Evolutionary conservation across 1,140 invertebrate species (phyloP), one percentile per base, ranked within the genome.

Genomic region (Drosophila tristis): DNA sequence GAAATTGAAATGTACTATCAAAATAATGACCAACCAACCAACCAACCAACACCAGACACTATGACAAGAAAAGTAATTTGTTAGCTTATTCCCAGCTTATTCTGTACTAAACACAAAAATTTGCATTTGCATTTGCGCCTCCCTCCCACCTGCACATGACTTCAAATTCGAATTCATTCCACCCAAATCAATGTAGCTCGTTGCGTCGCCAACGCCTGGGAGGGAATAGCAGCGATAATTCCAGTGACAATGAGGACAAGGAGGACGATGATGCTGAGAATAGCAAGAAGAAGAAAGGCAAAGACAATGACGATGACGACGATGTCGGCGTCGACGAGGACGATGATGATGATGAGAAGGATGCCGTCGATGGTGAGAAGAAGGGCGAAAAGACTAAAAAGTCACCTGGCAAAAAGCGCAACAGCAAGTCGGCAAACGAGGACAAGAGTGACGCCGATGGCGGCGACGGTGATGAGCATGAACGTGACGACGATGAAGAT

Each of bases 401-500:
- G 57, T 74, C 80, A 48, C 54, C 80, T 25, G 67, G 42, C 23
- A 82, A 86, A 63, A 91, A 87, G 54, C 80, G 80, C 31, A 90
- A 53, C 57, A 63, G 62, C 65, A 85, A 90, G 39, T 48, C 55
- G 44, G 53, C 65, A 16, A 75, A 53, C 15, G 78, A 89, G 57
- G 92, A 91, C 58, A 90, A 90, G 44, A 91, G 93, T 7, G 92
- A 92, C 51, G 91, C 92, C 23, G 91, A 92, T 29, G 84, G 90
- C 16, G 86, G 91, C 53, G 87, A 90, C 39, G 91, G 93, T 7
- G 92, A 93, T 62, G 92, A 93, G 42, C 92, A 92, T 47, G 85
- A 90, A 20, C 89, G 90, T 13, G 92, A 92, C 23, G 91, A 93
- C 5, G 92, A 93, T 57, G 92, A 93, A 31, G 86, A 91, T 53